Evolutionary conservation across 2,888 invertebrate species (phyloP).

Genomic region (Sialis fuliginosa): DNA sequence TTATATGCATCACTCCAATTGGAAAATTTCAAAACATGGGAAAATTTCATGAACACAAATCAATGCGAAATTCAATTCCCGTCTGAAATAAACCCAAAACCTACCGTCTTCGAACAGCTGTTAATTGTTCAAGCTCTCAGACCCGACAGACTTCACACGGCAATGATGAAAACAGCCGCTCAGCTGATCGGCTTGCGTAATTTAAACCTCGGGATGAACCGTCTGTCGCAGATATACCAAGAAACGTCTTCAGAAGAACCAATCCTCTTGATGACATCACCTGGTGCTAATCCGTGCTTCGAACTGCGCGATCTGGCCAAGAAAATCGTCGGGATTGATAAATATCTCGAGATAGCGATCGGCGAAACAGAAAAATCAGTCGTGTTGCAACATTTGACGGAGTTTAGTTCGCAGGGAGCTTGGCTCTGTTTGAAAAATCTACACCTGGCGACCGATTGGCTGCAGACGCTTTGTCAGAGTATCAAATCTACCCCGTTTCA

Average conservation of each 20-base stretch:
- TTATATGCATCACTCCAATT: conserved; percentile 43
- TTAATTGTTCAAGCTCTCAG: conserved; percentile 61
- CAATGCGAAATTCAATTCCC: conserved; percentile 47
- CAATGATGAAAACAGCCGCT: conserved; percentile 54
- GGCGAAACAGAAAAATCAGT: conserved; percentile 60
- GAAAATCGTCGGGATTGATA: conserved; percentile 24
- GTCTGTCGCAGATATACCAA: conserved; percentile 28
- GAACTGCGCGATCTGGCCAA: conserved; percentile 54
- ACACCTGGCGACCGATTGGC: conserved; percentile 55
- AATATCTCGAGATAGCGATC: conserved; percentile 54
- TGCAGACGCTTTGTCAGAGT: conserved; percentile 49
- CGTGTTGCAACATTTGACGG: conserved; percentile 37
- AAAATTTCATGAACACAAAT: conserved; percentile 41
- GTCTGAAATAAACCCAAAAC: conserved; percentile 26
- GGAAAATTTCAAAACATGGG: conserved; percentile 46
- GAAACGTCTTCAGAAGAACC: conserved; percentile 46
- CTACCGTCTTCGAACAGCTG: conserved; percentile 65
- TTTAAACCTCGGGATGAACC: conserved; percentile 20
- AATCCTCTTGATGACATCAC: conserved; percentile 66
- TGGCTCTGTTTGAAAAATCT: conserved; percentile 73
- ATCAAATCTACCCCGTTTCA: conserved; percentile 29
- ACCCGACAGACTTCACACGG: conserved; percentile 66
- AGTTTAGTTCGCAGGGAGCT: conserved; percentile 40
- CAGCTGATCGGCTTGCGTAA: conserved; percentile 31
- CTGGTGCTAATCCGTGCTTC: conserved; percentile 80